These are phyloP conservation scores for Prosapia bicincta DNA, from an alignment of 2,888 invertebrate genomes.

Conservation along the genomic window DNA sequence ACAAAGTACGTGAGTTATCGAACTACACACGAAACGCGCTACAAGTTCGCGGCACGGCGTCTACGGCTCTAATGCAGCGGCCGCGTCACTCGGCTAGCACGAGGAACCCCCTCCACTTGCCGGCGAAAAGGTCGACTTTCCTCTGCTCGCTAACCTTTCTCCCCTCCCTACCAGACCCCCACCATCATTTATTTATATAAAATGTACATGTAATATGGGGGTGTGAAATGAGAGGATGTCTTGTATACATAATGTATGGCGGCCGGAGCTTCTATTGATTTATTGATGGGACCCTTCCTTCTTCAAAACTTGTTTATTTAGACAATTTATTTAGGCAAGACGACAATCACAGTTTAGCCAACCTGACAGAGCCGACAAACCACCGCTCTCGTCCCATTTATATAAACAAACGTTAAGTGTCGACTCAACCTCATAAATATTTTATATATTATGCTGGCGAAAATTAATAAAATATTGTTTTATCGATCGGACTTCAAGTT, in stretches of 20 bases:
- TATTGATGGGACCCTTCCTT: constrained; percentile 39
- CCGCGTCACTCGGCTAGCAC: constrained; percentile 27
- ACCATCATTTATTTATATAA: constrained; percentile 44
- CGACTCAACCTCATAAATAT: too few relatives aligned
- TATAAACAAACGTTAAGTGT: background rate
- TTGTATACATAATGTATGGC: constrained; percentile 41
- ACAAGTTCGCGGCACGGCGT: constrained; percentile 27
- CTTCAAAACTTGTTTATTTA: constrained; percentile 24
- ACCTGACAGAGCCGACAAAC: background rate
- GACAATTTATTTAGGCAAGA: constrained; percentile 20
- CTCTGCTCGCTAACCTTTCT: constrained; percentile 28
- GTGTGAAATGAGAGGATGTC: constrained; percentile 43
- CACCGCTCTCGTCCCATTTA: background rate
- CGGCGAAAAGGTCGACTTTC: constrained; percentile 36
- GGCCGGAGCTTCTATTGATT: constrained; percentile 40
- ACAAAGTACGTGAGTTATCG: background rate
- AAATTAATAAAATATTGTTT: too few relatives aligned
- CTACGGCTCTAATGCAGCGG: constrained; percentile 30
- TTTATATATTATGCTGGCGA: too few relatives aligned
- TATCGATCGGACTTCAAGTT: too few relatives aligned
- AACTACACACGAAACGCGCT: constrained; percentile 17
- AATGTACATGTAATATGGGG: constrained; percentile 44
- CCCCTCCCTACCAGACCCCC: constrained; percentile 14
- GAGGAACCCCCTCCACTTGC: constrained; percentile 21
- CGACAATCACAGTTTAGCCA: constrained; percentile 11